Percentiles rank a stretch among this genome's conserved stretches.
Conservation (phyloP, 2,888 invertebrate genomes). For the Dermolepida albohirtum region DNA sequence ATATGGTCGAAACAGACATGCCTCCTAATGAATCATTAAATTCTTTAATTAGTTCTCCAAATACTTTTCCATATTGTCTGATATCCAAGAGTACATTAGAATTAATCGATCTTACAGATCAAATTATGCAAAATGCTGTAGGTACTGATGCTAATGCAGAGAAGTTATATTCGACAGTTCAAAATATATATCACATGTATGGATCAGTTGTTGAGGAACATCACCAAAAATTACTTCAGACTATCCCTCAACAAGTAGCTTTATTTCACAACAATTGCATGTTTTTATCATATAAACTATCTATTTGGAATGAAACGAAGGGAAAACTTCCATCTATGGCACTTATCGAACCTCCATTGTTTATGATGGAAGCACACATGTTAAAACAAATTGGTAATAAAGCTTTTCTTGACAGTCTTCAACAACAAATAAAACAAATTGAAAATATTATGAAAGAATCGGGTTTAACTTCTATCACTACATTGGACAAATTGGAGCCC, state of each 20-base stretch:
- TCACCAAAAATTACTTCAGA: slow-evolving; percentile 83
- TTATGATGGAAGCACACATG: slow-evolving; percentile 75
- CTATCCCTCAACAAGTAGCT: slow-evolving; percentile 89
- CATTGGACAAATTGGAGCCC: slow-evolving; percentile 70
- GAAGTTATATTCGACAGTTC: slow-evolving; percentile 76
- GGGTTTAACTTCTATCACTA: slow-evolving; percentile 67
- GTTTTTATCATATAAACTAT: slow-evolving; percentile 82
- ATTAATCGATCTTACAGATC: slow-evolving; percentile 72
- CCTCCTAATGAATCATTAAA: slow-evolving; percentile 56
- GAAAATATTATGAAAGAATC: slow-evolving; percentile 80
- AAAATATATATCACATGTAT: slow-evolving; percentile 82
- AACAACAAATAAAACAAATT: slow-evolving; percentile 80
- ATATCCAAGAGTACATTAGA: slow-evolving; percentile 74
- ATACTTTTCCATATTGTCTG: slow-evolving; percentile 68
- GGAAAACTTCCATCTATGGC: slow-evolving; percentile 69
- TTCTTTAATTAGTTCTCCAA: slow-evolving; percentile 53
- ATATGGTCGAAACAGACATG: slow-evolving; percentile 71
- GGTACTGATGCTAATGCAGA: slow-evolving; percentile 73
- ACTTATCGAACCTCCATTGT: slow-evolving; percentile 68
- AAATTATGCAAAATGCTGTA: slow-evolving; percentile 73
- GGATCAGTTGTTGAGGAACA: slow-evolving; percentile 81
- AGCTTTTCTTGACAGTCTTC: slow-evolving; percentile 79
- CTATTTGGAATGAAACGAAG: slow-evolving; percentile 77
- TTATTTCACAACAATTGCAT: slow-evolving; percentile 93
- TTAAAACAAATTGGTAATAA: slow-evolving; percentile 77